Conservation (phyloP, 2,888 invertebrate genomes). For the Trissolcus japonicus region DNA sequence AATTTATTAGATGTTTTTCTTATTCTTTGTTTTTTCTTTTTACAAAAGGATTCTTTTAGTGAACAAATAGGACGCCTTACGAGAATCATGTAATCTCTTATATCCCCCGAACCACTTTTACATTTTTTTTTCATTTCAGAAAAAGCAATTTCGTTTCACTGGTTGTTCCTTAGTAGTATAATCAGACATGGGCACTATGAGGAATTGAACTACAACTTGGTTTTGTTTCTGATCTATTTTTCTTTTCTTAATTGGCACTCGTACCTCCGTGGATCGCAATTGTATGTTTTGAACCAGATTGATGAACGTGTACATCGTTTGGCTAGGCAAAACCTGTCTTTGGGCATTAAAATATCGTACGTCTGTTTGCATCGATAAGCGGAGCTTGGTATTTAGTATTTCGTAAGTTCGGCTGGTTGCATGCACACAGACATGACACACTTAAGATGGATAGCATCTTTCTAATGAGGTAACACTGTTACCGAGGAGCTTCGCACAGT, state of each 20-base stretch:
- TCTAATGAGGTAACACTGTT: slow-evolving; percentile 53
- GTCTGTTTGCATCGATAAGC: slow-evolving; percentile 16
- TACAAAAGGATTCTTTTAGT: too few relatives aligned
- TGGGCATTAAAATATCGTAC: slow-evolving; percentile 35
- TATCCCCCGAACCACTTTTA: neutral
- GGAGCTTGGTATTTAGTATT: slow-evolving; percentile 42
- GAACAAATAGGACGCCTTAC: neutral
- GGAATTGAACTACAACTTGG: slow-evolving; percentile 29
- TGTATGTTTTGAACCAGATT: slow-evolving; percentile 4
- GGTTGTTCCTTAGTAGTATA: slow-evolving; percentile 44
- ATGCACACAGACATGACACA: slow-evolving; percentile 24
- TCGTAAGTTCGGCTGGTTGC: slow-evolving; percentile 38
- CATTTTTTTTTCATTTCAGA: slow-evolving; percentile 2
- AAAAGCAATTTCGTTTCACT: neutral
- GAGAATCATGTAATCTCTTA: neutral
- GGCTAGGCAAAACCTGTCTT: neutral
- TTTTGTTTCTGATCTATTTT: neutral
- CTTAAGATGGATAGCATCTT: slow-evolving; percentile 45
- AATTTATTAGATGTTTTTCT: too few relatives aligned
- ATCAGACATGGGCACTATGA: slow-evolving; percentile 47
- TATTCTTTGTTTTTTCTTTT: too few relatives aligned
- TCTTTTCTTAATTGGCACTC: neutral
- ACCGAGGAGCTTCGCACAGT: slow-evolving; percentile 40
- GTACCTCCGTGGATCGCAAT: neutral
- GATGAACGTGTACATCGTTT: neutral